Evolutionary conservation across 2,797 vertebrate genomes (phyloP).

Genomic region (Thaleichthys pacificus): DNA sequence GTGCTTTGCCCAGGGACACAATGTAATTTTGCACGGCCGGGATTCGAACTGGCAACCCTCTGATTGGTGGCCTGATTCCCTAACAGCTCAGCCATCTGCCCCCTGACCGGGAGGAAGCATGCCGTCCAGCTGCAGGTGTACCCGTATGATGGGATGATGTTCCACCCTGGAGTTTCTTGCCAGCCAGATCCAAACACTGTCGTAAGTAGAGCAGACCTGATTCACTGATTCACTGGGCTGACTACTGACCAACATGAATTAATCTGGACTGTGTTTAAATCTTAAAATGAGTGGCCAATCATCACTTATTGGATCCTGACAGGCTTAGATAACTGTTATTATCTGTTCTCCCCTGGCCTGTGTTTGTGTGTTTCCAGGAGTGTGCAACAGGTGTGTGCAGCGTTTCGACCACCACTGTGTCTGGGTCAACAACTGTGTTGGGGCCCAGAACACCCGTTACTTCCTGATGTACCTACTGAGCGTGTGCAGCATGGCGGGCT

Average conservation of each 20-base stretch:
- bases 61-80: no score
- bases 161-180: conserved; percentile 77
- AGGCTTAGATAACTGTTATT: no score
- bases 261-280: background rate
- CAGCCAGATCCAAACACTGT: conserved; percentile 95
- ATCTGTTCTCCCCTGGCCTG: background rate
- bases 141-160: conserved; percentile 82
- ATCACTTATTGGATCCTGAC: no score
- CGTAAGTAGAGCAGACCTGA: conserved; percentile 71
- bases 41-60: no score
- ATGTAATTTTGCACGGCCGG: no score
- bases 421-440: conserved; percentile 97
- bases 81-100: no score
- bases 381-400: conserved; percentile 86
- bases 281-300: background rate
- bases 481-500: conserved; percentile 71
- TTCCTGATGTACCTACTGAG: conserved; percentile 89
- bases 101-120: conserved; percentile 75
- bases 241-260: background rate
- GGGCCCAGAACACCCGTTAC: conserved; percentile 80
- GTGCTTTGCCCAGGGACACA: no score
- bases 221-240: background rate
- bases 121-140: conserved; percentile 75
- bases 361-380: conserved; percentile 68
- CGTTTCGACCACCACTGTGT: conserved; percentile 97